A percentile compares a stretch with the other conserved stretches of the same genome.
Conservation (phyloP, 1,140 invertebrate species). For the Thereuonema tuberculata region DNA sequence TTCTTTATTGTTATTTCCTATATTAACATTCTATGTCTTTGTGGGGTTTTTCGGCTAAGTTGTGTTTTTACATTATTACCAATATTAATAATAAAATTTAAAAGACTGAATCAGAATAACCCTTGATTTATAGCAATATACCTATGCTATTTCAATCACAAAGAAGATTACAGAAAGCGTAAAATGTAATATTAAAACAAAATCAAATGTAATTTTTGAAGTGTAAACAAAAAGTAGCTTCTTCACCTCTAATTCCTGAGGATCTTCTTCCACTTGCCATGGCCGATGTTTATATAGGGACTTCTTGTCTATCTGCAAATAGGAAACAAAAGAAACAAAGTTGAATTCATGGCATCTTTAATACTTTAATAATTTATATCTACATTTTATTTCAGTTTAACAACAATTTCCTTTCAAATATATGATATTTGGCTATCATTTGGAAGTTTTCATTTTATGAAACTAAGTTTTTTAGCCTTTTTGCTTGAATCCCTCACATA, state of each 20-base stretch:
- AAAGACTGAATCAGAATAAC: no score
- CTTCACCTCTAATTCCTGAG: slow-evolving; percentile 9
- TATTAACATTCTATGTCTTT: neutral
- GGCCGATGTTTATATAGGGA: slow-evolving; percentile 15
- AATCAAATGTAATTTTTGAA: neutral
- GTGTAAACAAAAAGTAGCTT: no score
- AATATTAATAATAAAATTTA: no score
- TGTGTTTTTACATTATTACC: neutral
- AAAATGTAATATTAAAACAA: neutral
- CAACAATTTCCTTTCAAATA: no score
- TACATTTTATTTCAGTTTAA: no score
- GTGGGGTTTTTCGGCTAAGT: neutral
- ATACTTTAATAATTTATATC: no score
- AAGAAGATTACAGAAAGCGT: neutral
- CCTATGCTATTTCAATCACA: neutral
- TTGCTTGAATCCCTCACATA: no score
- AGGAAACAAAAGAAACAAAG: neutral
- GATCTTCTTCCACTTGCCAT: slow-evolving; percentile 16
- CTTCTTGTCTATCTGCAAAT: slow-evolving; percentile 11
- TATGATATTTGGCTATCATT: no score
- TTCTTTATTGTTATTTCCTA: no score
- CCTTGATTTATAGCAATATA: neutral
- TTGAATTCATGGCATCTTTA: no score
- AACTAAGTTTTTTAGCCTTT: no score
- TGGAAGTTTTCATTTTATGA: no score